These are phyloP conservation scores for Octodon degus DNA, from an alignment of 2,113 vertebrate genomes.

Conservation along the genomic window DNA sequence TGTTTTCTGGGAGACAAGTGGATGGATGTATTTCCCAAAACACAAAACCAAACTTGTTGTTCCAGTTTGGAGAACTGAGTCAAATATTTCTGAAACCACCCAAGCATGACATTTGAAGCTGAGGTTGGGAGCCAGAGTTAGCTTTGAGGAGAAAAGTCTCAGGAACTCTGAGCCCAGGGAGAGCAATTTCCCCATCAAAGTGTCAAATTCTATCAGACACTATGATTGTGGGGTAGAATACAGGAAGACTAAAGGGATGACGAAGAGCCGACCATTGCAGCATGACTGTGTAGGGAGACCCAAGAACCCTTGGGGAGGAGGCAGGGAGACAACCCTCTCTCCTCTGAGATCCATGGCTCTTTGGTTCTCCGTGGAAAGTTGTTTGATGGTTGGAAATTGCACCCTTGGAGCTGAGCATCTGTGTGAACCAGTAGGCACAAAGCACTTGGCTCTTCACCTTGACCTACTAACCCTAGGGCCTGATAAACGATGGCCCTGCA, in stretches of 20 bases:
- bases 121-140: neutral
- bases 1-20: constrained; percentile 63
- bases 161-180: constrained; percentile 50
- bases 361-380: neutral
- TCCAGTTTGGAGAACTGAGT: constrained; percentile 31
- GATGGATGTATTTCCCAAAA: constrained; percentile 55
- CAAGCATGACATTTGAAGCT: constrained; percentile 24
- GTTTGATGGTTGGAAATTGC: neutral
- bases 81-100: constrained; percentile 42
- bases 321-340: too few relatives aligned
- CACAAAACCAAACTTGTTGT: constrained; percentile 52
- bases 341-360: neutral
- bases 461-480: neutral
- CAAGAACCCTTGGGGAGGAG: too few relatives aligned
- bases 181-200: constrained; percentile 47
- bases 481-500: too few relatives aligned
- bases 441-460: neutral
- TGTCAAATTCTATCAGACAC: constrained; percentile 37
- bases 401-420: neutral
- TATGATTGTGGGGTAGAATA: neutral
- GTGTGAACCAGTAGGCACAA: neutral
- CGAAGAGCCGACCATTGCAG: neutral
- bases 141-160: neutral
- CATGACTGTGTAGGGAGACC: neutral
- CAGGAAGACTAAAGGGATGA: neutral